Base-by-base conservation (phyloP, 2,797 vertebrate genomes). In the Paguma larvata region DNA sequence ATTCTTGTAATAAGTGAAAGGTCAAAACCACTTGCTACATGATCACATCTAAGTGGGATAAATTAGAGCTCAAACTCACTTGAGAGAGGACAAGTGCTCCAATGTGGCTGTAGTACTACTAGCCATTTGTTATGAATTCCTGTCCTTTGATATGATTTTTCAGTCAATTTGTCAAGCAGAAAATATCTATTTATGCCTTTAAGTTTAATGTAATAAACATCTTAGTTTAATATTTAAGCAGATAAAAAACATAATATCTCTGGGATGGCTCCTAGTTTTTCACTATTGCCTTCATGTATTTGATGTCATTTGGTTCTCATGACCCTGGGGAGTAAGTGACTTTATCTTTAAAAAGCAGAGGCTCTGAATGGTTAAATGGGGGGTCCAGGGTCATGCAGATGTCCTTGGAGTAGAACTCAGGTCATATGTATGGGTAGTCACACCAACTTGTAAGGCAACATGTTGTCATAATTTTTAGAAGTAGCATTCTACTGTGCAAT, bases 51-150 rank as follows among this genome's bases (percentile, higher is more conserved):
- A 82, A 80, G 82, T 19, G 56, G 62, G 14, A 86, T 92, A 65
- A 94, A 89, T 82, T 89, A 70, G 75, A 92, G 44, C 21, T 46
- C 41, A 46, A 82, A n/a, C 51, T 89, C 80, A 78, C 78, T 83
- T n/a, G 21, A 10, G 19, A 32, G 46, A 90, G 68, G 16, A 78
- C 53, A 86, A 78, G 63, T 63, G 13, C 53, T 48, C 70, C 48
- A 62, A 48, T 75, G 73, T 51, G 70, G 27, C 53, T 88, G 1
- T 70, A 25, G 30, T 38, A 68, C 84, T 67, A 56, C 25, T 77
- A 70, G 34, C 14, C 3, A 30, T 92, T 78, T 65, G 75, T 89
- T 88, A 70, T 75, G 72, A 85, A 89, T 80, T 73, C 65, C 34
- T 89, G 32, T 41, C 46, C 73, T 86, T 94, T 83, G 62, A 6